Evolutionary conservation across 2,113 vertebrate species (phyloP), one percentile per base, ranked within the genome.

Genomic region (Brachionichthys hirsutus): DNA sequence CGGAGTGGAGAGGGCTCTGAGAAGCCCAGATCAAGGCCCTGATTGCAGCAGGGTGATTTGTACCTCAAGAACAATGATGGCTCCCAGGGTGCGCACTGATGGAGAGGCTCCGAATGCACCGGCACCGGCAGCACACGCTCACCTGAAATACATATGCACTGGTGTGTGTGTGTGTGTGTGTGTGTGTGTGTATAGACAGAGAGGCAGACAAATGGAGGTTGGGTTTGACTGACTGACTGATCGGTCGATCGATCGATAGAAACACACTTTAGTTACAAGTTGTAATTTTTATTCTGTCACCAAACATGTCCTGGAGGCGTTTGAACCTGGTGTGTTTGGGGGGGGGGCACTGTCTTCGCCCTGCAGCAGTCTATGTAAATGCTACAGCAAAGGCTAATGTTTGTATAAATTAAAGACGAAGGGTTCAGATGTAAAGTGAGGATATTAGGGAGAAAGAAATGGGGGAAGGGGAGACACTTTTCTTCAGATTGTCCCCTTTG

Each of bases 21-120:
- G 77, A 80, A 82, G 84, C 70, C 74, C 54, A 78, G 85, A 82
- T 82, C 80, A 61, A 64, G 70, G 54, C 63, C 64, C 86, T 92
- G 91, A 92, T 92, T 92, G 91, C 89, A 67, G 85, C 77, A 18
- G 79, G 82, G 86, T 90, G 89, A 92, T 90, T 92, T 90, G 82
- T 86, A 85, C 81, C 73, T 74, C 6, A 78, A 85, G 86, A 88
- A 85, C 86, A 85, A 88, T 89, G 88, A 90, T 84, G 85, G 79
- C 85, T 82, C 84, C 82, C 81, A 77, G 80, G 86, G 84, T 87
- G 85, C 86, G 71, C 76, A 48, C 82, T 89, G 86, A 88, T 82
- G 80, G 82, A 79, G 80, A 55, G 73, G 63, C 62, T 79, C 51
- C 50, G 71, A 77, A 79, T 73, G 60, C 68, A 69, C 42, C 55